Evolutionary conservation across 2,888 invertebrate genomes (phyloP).

Genomic region (Eupithecia exiguata): DNA sequence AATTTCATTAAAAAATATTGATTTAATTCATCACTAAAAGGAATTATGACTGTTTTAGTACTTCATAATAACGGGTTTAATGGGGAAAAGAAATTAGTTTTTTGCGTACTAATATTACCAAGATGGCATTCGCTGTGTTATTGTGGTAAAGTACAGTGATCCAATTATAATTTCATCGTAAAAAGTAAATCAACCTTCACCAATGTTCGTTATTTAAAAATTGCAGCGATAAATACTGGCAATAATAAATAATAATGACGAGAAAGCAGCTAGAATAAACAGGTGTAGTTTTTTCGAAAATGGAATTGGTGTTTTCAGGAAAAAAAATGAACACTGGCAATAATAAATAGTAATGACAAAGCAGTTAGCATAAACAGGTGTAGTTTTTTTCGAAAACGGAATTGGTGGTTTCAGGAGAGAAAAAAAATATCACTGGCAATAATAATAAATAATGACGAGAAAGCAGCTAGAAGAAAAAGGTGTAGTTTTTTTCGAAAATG

Average conservation of each 20-base stretch:
- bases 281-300: neutral
- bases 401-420: neutral
- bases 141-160: slow-evolving; percentile 27
- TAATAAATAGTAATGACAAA: neutral
- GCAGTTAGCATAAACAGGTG: neutral
- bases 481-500: neutral
- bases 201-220: slow-evolving; percentile 22
- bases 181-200: slow-evolving; percentile 25
- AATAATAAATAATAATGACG: neutral
- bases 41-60: slow-evolving; percentile 41
- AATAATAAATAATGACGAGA: neutral
- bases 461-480: neutral
- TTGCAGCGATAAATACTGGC: neutral
- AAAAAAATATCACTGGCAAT: neutral
- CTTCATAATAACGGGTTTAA: slow-evolving; percentile 44
- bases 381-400: neutral
- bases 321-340: neutral
- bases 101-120: slow-evolving; percentile 34
- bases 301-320: neutral
- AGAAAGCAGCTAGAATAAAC: neutral
- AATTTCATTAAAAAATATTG: slow-evolving; percentile 41
- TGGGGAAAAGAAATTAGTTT: slow-evolving; percentile 44
- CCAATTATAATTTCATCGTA: slow-evolving; percentile 30
- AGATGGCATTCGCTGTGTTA: slow-evolving; percentile 27
- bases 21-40: slow-evolving; percentile 43